Conservation (phyloP, 2,797 vertebrate genomes). For the Alosa sapidissima region DNA sequence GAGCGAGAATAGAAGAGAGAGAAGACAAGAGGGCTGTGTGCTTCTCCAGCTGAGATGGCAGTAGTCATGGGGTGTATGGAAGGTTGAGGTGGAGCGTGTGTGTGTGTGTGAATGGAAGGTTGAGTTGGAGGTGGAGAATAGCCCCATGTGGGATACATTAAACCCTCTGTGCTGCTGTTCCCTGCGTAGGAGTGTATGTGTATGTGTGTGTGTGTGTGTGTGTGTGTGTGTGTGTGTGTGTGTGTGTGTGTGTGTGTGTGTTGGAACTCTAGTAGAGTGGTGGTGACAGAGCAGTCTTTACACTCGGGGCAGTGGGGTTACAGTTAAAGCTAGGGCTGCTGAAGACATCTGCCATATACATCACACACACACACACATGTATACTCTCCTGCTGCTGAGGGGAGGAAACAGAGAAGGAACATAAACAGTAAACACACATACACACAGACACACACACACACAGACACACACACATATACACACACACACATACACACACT, state of each 20-base stretch:
- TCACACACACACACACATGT: neutral
- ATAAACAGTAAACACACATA: neutral
- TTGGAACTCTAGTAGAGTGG: neutral
- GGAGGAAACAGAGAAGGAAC: no score
- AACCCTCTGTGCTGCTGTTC: conserved; percentile 5
- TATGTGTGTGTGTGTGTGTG: neutral
- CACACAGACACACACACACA: neutral
- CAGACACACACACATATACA: neutral
- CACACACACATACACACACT: neutral
- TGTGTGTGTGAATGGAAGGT: neutral
- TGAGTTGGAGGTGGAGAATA: neutral
- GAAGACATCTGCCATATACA: neutral
- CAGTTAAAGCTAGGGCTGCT: neutral
- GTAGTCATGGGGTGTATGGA: neutral
- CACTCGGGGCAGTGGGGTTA: neutral
- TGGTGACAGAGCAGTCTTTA: neutral
- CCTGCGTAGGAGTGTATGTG: neutral
- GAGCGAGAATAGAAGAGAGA: neutral
- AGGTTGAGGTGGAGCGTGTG: neutral
- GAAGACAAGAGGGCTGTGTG: neutral
- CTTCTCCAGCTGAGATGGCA: neutral
- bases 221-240: neutral
- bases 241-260: neutral
- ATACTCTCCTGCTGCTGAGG: neutral
- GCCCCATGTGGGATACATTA: conserved; percentile 10